Evolutionary conservation across 2,888 invertebrate genomes (phyloP), one percentile per base, ranked within the genome.

Genomic region (Tupiocoris notatus): DNA sequence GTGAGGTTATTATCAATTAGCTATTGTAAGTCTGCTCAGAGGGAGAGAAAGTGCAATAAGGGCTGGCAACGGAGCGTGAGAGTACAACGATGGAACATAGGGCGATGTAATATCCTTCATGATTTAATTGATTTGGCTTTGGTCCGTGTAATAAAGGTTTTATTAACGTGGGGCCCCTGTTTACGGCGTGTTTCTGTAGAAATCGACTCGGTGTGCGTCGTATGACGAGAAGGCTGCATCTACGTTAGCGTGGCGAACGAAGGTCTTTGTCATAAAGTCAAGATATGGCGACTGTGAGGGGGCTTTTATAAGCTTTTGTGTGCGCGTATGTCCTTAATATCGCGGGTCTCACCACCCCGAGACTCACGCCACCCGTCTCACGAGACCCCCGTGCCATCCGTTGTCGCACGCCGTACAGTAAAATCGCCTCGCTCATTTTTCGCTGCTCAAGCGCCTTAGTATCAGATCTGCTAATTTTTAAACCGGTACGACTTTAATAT

Each of bases 241-340:
- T 18, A 16, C 7, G 59, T 18, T 16, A 18, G 61, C 6, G 71
- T 57, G 1, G 61, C 18, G 21, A n/a, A 17, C n/a, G 71, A 23
- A 23, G 70, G 61, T 39, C 61, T 71, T 71, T 71, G 74, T 74
- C 74, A 64, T 74, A 74, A 74, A 74, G 74, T 54, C 56, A 74
- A 74, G 74, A 74, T 74, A 74, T 74, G 74, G 64, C 74, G 74
- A 74, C 74, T 63, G 63, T 74, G 63, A 74, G 64, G 74, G 74
- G 59, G 74, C 74, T 74, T 74, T 74, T 74, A 74, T 74, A 74
- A 64, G 74, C 74, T 74, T 62, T 18, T 17, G 21, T 56, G 62
- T 63, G 59, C 56, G 74, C 56, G 64, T 74, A 74, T 64, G 54
- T 62, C 61, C 67, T 67, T 67, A 67, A 67, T 67, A 67, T 67